phyloP scores from a whole-genome alignment of 1,140 invertebrate genomes.

The Bombus turneri region DNA sequence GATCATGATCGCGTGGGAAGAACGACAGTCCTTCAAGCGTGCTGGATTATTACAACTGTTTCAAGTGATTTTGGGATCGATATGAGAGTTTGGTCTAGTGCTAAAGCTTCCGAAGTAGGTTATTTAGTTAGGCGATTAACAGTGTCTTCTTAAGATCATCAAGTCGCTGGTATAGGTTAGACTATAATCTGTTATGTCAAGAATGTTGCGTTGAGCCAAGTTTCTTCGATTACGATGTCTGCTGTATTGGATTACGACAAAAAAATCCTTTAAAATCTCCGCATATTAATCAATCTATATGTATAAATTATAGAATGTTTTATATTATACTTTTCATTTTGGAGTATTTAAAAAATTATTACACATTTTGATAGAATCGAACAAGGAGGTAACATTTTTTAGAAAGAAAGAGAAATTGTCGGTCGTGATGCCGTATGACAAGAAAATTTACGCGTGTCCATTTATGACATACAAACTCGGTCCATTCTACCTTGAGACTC shows the following conservation, averaged over 20 bases:
- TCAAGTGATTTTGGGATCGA: neutral
- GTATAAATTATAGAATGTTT: neutral
- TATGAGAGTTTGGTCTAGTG: neutral
- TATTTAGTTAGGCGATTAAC: slow-evolving; percentile 14
- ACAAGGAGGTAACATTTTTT: neutral
- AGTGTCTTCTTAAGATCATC: neutral
- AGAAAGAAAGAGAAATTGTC: neutral
- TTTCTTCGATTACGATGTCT: neutral
- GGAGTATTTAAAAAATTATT: neutral
- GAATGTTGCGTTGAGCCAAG: neutral
- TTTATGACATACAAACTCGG: slow-evolving; percentile 36
- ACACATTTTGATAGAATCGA: neutral
- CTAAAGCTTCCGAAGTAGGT: too few relatives aligned
- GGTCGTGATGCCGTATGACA: too few relatives aligned
- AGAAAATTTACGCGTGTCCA: slow-evolving; percentile 32
- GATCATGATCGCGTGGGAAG: neutral
- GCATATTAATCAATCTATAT: neutral
- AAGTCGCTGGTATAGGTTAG: neutral
- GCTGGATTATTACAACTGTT: neutral
- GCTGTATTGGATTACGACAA: neutral
- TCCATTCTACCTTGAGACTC: neutral
- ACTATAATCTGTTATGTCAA: slow-evolving; percentile 1
- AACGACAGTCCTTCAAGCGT: neutral
- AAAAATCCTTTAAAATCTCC: neutral
- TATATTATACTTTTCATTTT: neutral